Evolutionary conservation across 2,888 invertebrate species (phyloP), one percentile per base, ranked within the genome.

Genomic region (Hipparchia semele): DNA sequence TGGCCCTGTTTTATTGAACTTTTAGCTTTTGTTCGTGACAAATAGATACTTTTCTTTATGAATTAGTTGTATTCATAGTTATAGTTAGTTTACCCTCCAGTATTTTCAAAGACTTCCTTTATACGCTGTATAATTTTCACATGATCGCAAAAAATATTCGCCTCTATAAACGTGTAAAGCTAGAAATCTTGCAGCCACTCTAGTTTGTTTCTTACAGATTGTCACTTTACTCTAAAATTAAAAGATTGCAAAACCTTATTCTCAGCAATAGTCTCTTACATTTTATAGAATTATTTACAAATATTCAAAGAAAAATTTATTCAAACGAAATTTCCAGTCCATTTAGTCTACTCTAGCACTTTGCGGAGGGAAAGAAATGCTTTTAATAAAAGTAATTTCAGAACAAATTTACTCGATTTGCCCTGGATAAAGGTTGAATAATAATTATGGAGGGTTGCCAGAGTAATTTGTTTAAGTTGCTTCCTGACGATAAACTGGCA

Each of bases 321-420:
- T 83, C 83, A 86, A 89, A 87, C 85, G 86, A 85, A 89, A 90
- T 89, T 91, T 92, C 90, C 91, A 87, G 86, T 90, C 90, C 90
- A 92, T 92, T 92, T 90, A 87, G 86, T 87, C 85, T 89, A 87
- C 89, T 90, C 90, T 88, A 90, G 90, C 88, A 90, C 90, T 91
- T 90, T 86, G 80, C 80, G 83, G 82, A 85, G 84, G 86, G 86
- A 90, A 91, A 90, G 90, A 90, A 92, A 91, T 87, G 90, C 89
- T 91, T 91, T 91, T 90, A 91, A 90, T 90, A 89, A 90, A 91
- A 90, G 88, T 90, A 91, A 91, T 91, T 91, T 91, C 76, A 84
- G 85, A 87, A 89, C 86, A 86, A 90, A 90, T 90, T 91, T 89
- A 88, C 86, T 89, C 87, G 87, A 90, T 89, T 90, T 87, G 83